phyloP scores from a whole-genome alignment of 2,113 vertebrate genomes.

The Phalacrocorax aristotelis region DNA sequence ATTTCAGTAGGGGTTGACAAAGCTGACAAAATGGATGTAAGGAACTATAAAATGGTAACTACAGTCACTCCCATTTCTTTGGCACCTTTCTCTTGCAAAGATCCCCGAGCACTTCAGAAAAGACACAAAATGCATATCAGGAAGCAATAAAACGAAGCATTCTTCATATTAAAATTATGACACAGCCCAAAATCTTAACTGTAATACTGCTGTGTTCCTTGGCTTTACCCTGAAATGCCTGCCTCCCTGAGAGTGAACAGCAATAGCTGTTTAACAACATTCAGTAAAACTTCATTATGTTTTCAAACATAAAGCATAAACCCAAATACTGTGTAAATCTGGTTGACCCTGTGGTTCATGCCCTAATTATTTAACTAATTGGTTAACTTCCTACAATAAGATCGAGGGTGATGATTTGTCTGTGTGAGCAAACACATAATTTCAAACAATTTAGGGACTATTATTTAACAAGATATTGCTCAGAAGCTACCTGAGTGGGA shows the following conservation, averaged over 20 bases:
- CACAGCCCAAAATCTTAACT: not conserved
- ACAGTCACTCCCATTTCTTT: not conserved
- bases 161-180: not conserved
- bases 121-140: not conserved
- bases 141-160: not conserved
- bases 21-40: not conserved
- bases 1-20: not conserved
- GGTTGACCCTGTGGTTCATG: too few relatives aligned
- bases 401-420: accelerated
- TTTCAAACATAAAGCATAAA: not conserved
- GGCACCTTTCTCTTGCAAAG: not conserved
- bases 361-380: not conserved
- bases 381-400: not conserved
- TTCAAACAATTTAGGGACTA: not conserved
- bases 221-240: not conserved
- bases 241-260: not conserved
- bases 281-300: not conserved
- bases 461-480: not conserved
- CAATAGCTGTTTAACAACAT: not conserved
- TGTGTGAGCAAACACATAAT: not conserved
- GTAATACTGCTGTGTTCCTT: not conserved
- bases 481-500: not conserved
- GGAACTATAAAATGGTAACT: not conserved
- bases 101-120: not conserved
- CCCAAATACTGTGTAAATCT: not conserved